phyloP scores from a whole-genome alignment of 2,113 vertebrate genomes.

The Geococcyx californianus region DNA sequence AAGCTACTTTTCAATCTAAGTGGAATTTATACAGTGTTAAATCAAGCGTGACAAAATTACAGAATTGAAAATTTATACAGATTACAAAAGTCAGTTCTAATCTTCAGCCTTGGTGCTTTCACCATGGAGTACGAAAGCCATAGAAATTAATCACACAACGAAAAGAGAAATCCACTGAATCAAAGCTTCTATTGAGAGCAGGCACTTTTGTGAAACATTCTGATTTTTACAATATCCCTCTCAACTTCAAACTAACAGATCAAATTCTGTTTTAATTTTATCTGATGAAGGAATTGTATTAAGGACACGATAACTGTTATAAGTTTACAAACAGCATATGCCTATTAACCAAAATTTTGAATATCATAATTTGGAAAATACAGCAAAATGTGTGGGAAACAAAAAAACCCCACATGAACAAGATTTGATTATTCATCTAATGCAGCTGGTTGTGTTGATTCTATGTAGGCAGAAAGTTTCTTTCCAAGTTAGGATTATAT shows the following conservation, averaged over 20 bases:
- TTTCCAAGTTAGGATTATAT: background rate
- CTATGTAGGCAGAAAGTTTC: background rate
- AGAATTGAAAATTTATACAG: background rate
- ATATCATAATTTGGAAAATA: background rate
- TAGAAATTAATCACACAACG: background rate
- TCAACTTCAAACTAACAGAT: background rate
- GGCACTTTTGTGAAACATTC: background rate
- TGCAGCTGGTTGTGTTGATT: background rate
- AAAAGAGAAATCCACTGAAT: background rate
- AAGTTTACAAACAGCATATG: background rate
- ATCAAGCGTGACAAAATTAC: background rate
- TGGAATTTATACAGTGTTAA: background rate
- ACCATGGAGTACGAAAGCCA: background rate
- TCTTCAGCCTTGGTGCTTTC: background rate
- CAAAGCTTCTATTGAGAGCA: background rate
- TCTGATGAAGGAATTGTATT: background rate
- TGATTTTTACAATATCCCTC: background rate
- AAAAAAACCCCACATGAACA: background rate
- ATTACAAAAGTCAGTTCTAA: background rate
- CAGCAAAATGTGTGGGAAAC: background rate
- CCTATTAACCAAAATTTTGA: background rate
- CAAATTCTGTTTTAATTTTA: background rate
- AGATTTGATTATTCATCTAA: background rate
- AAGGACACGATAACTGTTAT: background rate
- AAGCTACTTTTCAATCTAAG: background rate